Percentiles rank a stretch among this genome's conserved stretches.
phyloP scores from a whole-genome alignment of 2,797 vertebrate species.

The Margarornis squamiger region DNA sequence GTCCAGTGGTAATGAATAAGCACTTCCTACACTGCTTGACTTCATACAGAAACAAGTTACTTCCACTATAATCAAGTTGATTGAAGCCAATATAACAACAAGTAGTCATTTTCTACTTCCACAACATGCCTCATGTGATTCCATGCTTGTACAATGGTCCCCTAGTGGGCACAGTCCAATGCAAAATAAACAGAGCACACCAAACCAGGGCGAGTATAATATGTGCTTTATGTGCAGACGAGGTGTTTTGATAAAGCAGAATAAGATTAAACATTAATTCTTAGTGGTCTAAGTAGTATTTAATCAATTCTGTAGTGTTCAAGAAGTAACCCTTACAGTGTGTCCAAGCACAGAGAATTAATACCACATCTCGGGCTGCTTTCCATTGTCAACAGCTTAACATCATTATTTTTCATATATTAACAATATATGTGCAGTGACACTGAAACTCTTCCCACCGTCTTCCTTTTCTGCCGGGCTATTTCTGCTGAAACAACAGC shows the following conservation, averaged over 20 bases:
- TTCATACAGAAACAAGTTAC: background rate
- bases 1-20: background rate
- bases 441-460: background rate
- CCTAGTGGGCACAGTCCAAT: background rate
- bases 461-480: background rate
- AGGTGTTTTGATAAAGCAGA: background rate
- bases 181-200: background rate
- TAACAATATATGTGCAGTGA: background rate
- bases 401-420: background rate
- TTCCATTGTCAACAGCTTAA: background rate
- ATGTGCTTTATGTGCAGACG: background rate
- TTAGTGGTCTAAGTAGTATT: background rate
- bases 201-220: background rate
- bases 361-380: background rate
- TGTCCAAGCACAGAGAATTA: background rate
- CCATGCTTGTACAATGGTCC: background rate
- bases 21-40: background rate
- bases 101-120: conserved; percentile 26
- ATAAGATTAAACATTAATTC: background rate
- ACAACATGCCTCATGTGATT: background rate
- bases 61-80: conserved; percentile 27
- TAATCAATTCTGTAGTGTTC: background rate
- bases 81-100: conserved; percentile 3
- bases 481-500: background rate
- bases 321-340: background rate